These are phyloP conservation scores for Natator depressus DNA, from an alignment of 2,113 vertebrate genomes.

Conservation along the genomic window DNA sequence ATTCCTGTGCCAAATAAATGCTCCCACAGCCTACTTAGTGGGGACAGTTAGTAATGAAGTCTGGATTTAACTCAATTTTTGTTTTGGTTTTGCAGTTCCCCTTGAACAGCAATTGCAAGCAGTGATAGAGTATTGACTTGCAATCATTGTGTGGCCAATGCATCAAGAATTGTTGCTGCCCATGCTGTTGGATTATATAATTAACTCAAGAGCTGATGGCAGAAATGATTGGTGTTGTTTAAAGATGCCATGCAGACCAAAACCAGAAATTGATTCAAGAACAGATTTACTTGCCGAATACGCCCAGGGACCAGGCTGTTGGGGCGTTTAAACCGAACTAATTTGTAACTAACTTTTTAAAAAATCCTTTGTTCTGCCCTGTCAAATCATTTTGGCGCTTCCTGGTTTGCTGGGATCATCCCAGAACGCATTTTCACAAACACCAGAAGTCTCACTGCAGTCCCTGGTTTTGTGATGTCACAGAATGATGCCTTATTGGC, in stretches of 20 bases:
- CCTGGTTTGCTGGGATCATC: background rate
- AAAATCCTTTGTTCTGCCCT: background rate
- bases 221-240: background rate
- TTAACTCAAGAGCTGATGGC: background rate
- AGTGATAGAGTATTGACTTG: background rate
- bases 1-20: background rate
- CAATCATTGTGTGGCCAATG: background rate
- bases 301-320: background rate
- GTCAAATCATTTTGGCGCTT: background rate
- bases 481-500: background rate
- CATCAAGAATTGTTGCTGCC: background rate
- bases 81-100: background rate
- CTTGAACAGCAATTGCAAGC: background rate
- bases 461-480: background rate
- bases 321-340: background rate
- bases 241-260: background rate
- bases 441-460: background rate
- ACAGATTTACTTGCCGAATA: background rate
- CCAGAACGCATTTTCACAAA: background rate
- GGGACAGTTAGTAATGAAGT: background rate
- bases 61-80: background rate
- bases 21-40: rapidly evolving
- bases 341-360: background rate
- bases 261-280: background rate
- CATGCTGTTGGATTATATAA: background rate